Percentiles rank a stretch among this genome's conserved stretches.
Conservation (phyloP, 2,113 vertebrate species). For the Phyllostomus hastatus region DNA sequence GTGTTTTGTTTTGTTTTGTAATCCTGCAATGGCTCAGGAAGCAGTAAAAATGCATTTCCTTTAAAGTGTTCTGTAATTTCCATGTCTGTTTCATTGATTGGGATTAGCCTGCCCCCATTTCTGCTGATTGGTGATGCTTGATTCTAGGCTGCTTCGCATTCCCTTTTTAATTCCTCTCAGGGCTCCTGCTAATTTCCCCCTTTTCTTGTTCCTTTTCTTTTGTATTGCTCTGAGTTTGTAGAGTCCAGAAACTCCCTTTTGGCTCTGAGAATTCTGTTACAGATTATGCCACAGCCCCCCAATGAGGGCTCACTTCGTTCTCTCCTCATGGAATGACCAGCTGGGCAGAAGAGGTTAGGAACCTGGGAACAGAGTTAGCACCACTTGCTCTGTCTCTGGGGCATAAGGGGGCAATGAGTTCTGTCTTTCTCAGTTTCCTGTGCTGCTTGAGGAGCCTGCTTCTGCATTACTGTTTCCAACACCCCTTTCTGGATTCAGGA, state of each 20-base stretch:
- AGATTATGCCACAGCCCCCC: not conserved
- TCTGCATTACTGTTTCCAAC: not conserved
- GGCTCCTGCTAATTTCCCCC: not conserved
- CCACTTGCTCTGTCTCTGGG: not conserved
- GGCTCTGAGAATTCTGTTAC: not conserved
- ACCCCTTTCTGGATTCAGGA: not conserved
- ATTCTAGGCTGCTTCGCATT: not conserved
- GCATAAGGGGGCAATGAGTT: not conserved
- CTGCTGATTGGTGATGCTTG: not conserved
- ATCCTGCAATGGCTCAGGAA: not conserved
- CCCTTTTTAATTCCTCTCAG: not conserved
- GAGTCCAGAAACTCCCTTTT: not conserved
- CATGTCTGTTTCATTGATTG: not conserved
- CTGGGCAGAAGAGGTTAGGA: not conserved
- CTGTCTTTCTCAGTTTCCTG: not conserved
- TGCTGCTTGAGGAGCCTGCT: not conserved
- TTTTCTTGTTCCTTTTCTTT: not conserved
- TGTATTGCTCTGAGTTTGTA: not conserved
- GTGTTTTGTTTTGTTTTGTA: conserved; percentile 23
- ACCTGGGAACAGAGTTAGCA: not conserved
- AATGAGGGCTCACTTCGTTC: not conserved
- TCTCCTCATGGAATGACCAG: not conserved
- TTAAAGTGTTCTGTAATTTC: conserved; percentile 16
- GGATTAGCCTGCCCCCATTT: not conserved
- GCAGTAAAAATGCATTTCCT: conserved; percentile 18